phyloP scores from a whole-genome alignment of 2,797 vertebrate species.

The Myotis pilosus region DNA sequence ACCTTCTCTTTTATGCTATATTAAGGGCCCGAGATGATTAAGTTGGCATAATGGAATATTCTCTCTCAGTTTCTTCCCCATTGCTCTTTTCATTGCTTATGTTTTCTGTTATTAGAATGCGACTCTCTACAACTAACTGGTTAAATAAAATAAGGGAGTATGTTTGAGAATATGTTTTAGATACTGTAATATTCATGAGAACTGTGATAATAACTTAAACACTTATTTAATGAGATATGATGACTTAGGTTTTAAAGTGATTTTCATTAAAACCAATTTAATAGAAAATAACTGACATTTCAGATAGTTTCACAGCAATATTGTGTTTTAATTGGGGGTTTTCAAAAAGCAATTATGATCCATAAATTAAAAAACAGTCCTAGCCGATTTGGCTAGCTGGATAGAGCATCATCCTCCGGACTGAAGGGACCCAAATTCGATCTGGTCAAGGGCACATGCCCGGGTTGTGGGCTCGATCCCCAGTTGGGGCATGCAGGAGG shows the following conservation, averaged over 20 bases:
- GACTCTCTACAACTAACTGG: background rate
- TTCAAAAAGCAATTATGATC: constrained; percentile 9
- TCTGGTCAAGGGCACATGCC: no score
- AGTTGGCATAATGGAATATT: background rate
- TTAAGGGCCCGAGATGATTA: background rate
- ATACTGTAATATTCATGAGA: background rate
- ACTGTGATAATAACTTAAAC: constrained; percentile 19
- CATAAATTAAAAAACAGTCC: background rate
- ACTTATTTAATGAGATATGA: background rate
- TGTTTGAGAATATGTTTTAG: background rate
- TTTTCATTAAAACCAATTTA: constrained; percentile 31
- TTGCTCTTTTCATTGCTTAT: constrained; percentile 32
- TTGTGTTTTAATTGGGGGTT: constrained; percentile 44
- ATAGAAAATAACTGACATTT: constrained; percentile 16
- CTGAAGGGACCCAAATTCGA: no score
- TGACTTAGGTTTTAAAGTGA: constrained; percentile 41
- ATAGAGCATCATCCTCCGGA: no score
- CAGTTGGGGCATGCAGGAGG: no score
- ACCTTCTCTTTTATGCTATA: background rate
- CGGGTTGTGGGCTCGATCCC: no score
- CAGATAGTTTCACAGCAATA: background rate
- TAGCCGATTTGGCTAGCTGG: no score
- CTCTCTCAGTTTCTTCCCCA: background rate
- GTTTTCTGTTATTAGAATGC: constrained; percentile 9
- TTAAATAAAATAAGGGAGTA: background rate